Conservation (phyloP, 2,888 invertebrate genomes). For the Luperina nickerlii region DNA sequence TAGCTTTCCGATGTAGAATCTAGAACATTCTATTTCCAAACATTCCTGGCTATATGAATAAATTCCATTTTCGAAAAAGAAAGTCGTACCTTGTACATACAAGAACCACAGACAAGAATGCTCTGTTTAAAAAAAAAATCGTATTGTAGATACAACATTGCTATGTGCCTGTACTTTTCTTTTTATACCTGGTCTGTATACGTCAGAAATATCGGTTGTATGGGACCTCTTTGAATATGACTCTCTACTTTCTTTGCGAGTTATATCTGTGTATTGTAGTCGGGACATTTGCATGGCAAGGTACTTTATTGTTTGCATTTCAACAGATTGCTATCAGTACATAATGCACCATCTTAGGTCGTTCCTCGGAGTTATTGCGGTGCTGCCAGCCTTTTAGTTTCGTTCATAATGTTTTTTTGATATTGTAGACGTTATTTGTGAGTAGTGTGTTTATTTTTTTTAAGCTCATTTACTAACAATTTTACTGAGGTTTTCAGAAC, state of each 20-base stretch:
- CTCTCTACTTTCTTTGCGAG: conserved; percentile 44
- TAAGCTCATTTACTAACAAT: conserved; percentile 8
- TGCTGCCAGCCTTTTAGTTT: conserved; percentile 39
- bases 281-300: conserved; percentile 44
- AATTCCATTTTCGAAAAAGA: conserved; percentile 44
- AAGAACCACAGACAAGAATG: not conserved
- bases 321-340: conserved; percentile 51
- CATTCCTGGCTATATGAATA: conserved; percentile 38
- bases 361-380: conserved; percentile 40
- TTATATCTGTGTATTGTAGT: conserved; percentile 54
- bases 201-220: conserved; percentile 51
- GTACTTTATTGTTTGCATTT: conserved; percentile 59
- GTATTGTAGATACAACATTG: conserved; percentile 10
- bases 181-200: not conserved
- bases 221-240: conserved; percentile 43
- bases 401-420: conserved; percentile 40
- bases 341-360: conserved; percentile 49
- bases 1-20: conserved; percentile 24
- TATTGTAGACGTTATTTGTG: conserved; percentile 34
- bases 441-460: conserved; percentile 25
- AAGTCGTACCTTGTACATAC: not conserved
- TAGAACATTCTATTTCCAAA: conserved; percentile 43
- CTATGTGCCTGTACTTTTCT: not conserved
- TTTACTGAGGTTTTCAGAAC: not conserved
- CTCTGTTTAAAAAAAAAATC: not conserved